Base-by-base conservation (phyloP, 2,797 vertebrate genomes). In the Onychomys arenicola region DNA sequence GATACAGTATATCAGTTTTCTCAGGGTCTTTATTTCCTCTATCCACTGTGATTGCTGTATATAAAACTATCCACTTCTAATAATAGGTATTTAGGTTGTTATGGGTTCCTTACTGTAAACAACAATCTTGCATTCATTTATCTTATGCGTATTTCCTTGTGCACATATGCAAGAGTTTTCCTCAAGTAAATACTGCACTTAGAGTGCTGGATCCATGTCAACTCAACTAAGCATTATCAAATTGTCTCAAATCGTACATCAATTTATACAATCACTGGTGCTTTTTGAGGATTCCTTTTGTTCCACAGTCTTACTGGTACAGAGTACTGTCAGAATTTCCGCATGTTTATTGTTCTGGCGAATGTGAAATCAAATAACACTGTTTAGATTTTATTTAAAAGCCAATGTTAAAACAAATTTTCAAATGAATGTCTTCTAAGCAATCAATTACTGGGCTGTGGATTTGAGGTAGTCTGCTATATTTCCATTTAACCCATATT, bases 301-400 rank as follows among this genome's bases (percentile, higher is more conserved):
- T 78, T 89, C 43, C 37, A 61, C 71, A 82, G 69, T 61, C 17
- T 65, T 63, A 55, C 46, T 40, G 90, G 71, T 10, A 57, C 57
- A 61, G 14, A 16, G 37, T 69, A 77, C 34, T 91, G 75, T 67
- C 65, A 91, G 67, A 89, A 78, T 78, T 71, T 92, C 80, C 81
- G 25, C 84, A 71, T 94, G 17, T 95, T 92, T 93, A 94, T 71
- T 95, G 67, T 75, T 91, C 82, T 63, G 21, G 25, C 93, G 34
- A 94, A 89, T 87, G 52, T 73, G 11, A 93, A 86, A 90, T 83
- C 69, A 91, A 95, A 65, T 96, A 93, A 89, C 40, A 91, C 16
- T 80, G 40, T 91, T 94, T 63, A 86, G 17, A 83, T 94, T 80
- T 92, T 91, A 91, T 85, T 85, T 92, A 85, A 96, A 96, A 93